phyloP scores from a whole-genome alignment of 2,113 vertebrate genomes.

The Corythaeola cristata region DNA sequence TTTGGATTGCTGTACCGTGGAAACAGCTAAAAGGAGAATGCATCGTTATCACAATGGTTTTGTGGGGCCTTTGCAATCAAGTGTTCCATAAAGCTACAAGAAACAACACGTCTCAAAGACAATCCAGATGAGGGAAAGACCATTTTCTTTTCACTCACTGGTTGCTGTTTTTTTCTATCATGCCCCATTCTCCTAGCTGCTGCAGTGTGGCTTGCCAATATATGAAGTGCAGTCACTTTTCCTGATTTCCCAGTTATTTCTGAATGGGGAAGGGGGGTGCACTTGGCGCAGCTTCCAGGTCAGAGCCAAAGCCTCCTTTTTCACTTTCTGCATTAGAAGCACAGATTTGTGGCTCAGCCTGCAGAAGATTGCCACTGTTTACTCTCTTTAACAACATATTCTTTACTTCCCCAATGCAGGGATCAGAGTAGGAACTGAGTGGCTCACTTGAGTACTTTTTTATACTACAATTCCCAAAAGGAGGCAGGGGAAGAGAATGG shows the following conservation, averaged over 20 bases:
- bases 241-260: not conserved
- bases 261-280: not conserved
- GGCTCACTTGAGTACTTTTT: not conserved
- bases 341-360: not conserved
- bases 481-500: not conserved
- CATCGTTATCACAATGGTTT: not conserved
- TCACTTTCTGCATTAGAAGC: not conserved
- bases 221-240: not conserved
- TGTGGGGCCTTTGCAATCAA: not conserved
- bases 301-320: not conserved
- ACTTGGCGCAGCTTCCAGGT: not conserved
- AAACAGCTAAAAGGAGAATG: not conserved
- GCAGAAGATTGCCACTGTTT: not conserved
- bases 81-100: not conserved
- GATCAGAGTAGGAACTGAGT: not conserved
- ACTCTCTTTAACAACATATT: not conserved
- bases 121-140: not conserved
- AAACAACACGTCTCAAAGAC: not conserved
- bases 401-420: not conserved
- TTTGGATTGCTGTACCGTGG: not conserved
- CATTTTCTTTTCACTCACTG: not conserved
- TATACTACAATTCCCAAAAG: not conserved
- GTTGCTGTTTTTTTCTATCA: not conserved
- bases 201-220: not conserved
- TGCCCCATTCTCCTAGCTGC: not conserved